Percentiles rank a stretch among this genome's conserved stretches.
These are phyloP conservation scores for Amphibalanus amphitrite DNA, from an alignment of 1,140 invertebrate species.

Conservation along the genomic window DNA sequence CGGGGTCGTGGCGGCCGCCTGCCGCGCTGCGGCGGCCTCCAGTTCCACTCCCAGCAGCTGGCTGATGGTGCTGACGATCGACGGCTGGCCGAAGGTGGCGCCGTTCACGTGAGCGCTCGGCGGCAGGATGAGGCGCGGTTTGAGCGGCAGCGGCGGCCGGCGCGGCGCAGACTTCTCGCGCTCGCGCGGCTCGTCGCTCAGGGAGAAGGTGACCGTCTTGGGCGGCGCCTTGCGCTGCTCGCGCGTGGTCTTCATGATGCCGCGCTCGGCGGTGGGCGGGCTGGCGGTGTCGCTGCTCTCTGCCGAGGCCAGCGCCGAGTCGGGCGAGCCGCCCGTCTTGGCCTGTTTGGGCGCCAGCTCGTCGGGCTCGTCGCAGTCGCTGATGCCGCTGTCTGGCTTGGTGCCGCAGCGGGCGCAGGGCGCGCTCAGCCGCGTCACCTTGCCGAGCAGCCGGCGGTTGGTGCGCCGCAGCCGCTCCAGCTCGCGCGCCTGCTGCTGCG, in stretches of 20 bases:
- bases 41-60: neutral
- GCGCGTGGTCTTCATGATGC: neutral
- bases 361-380: neutral
- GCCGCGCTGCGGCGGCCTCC: neutral
- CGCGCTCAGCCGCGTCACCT: neutral
- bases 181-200: neutral
- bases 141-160: neutral
- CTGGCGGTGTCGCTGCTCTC: neutral
- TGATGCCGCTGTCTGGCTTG: conserved; percentile 4
- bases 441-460: neutral
- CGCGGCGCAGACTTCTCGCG: neutral
- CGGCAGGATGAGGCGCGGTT: neutral
- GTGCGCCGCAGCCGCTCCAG: neutral
- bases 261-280: neutral
- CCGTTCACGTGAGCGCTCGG: neutral
- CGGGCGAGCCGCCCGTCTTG: neutral
- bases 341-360: neutral
- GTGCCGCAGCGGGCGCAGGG: conserved; percentile 3
- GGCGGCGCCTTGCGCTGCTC: neutral
- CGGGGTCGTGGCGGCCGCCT: too few species aligned
- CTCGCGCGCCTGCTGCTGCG: neutral
- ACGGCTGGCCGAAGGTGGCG: neutral
- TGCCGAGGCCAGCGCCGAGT: neutral
- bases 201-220: neutral
- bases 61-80: neutral